Evolutionary conservation across 2,797 vertebrate genomes (phyloP).

Genomic region (Sebastolobus altivelis): DNA sequence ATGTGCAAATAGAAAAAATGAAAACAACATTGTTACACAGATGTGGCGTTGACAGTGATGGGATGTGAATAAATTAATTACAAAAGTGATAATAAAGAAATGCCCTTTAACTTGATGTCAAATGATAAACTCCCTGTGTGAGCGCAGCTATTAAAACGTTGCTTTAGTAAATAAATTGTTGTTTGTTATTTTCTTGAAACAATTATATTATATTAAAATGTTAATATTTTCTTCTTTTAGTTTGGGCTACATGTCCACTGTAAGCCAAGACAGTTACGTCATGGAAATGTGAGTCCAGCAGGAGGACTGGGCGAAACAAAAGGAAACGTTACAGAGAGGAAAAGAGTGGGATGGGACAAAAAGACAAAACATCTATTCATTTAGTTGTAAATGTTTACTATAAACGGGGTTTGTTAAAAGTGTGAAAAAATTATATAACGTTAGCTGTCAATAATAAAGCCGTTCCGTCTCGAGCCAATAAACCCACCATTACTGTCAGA

Average conservation of each 20-base stretch:
- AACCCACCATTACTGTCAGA: conserved; percentile 14
- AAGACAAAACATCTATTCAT: neutral
- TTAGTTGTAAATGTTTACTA: neutral
- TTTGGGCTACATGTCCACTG: conserved; percentile 58
- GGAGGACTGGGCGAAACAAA: conserved; percentile 82
- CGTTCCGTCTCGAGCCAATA: conserved; percentile 5
- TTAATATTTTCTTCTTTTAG: conserved; percentile 9
- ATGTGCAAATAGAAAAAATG: neutral
- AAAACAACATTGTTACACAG: neutral
- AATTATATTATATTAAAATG: neutral
- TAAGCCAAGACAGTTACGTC: conserved; percentile 84
- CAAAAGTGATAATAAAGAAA: neutral
- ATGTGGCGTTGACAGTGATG: neutral
- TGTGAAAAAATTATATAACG: neutral
- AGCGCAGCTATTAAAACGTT: neutral
- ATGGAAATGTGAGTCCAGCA: conserved; percentile 85
- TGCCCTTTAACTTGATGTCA: neutral
- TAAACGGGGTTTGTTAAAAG: neutral
- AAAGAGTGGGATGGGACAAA: conserved; percentile 13
- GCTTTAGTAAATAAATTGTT: neutral
- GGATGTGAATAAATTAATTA: neutral
- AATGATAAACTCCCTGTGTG: conserved; percentile 1
- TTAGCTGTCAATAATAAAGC: conserved; percentile 38
- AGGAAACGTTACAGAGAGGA: conserved; percentile 53
- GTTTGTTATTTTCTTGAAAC: neutral